Evolutionary conservation across 2,113 vertebrate genomes (phyloP).

Genomic region (Pseudorasbora parva): DNA sequence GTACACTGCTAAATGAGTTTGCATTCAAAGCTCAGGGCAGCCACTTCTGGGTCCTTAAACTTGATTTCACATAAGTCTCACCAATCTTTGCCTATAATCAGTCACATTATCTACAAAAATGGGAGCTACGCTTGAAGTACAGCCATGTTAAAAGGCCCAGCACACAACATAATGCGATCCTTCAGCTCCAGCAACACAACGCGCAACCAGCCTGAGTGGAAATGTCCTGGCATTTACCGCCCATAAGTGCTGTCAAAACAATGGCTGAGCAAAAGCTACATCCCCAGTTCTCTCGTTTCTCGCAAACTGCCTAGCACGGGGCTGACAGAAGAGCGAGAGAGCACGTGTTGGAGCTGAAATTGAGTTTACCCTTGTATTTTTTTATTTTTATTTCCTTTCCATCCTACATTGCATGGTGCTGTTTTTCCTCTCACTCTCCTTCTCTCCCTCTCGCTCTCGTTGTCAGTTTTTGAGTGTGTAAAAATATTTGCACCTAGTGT

Average conservation of each 20-base stretch:
- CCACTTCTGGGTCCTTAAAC: constrained; percentile 48
- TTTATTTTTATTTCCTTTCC: constrained; percentile 47
- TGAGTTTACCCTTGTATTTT: constrained; percentile 49
- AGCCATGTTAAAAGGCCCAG: constrained; percentile 41
- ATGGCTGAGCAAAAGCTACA: constrained; percentile 54
- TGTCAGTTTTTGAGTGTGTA: constrained; percentile 37
- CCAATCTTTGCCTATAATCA: constrained; percentile 52
- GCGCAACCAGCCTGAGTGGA: constrained; percentile 50
- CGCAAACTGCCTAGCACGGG: constrained; percentile 39
- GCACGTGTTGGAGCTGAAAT: constrained; percentile 38
- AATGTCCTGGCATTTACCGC: constrained; percentile 60
- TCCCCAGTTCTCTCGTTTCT: constrained; percentile 41
- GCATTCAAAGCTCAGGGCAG: constrained; percentile 53
- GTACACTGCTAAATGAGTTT: constrained; percentile 58
- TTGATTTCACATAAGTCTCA: constrained; percentile 48
- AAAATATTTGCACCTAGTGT: constrained; percentile 51
- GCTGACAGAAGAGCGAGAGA: constrained; percentile 25
- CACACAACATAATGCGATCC: constrained; percentile 57
- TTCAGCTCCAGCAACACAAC: constrained; percentile 56
- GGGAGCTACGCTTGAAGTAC: constrained; percentile 43
- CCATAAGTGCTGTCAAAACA: constrained; percentile 62
- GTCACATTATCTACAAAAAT: constrained; percentile 52
- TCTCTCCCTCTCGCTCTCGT: background rate
- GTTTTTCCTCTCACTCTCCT: constrained; percentile 24
- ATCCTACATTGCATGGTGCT: constrained; percentile 26